Evolutionary conservation across 1,140 invertebrate genomes (phyloP).

Genomic region (Drosophila micromelanica): DNA sequence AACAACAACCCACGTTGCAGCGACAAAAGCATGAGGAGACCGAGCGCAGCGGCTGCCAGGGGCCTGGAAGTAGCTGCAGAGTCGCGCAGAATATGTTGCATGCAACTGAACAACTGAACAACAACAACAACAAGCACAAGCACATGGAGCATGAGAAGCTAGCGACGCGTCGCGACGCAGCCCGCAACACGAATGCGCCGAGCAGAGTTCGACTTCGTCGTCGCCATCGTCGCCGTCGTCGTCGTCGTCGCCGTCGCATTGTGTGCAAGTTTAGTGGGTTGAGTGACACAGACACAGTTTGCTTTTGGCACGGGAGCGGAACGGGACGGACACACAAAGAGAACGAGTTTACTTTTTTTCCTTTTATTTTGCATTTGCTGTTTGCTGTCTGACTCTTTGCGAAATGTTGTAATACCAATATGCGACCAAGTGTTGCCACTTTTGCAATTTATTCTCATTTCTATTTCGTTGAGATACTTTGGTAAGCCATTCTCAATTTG

Average conservation of each 20-base stretch:
- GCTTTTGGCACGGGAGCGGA: constrained; percentile 65
- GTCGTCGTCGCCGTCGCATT: constrained; percentile 52
- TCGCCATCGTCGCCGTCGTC: constrained; percentile 14
- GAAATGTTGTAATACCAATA: constrained; percentile 56
- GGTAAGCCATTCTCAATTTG: too few species aligned
- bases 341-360: constrained; percentile 51
- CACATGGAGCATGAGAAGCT: constrained; percentile 9
- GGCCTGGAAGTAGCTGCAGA: constrained; percentile 11
- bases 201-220: constrained; percentile 35
- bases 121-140: constrained; percentile 5
- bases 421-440: constrained; percentile 47
- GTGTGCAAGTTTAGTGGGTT: constrained; percentile 81
- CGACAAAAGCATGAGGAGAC: constrained; percentile 16
- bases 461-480: background rate
- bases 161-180: constrained; percentile 12
- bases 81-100: constrained; percentile 57
- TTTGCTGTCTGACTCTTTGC: constrained; percentile 22
- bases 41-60: constrained; percentile 32
- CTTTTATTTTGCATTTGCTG: constrained; percentile 21
- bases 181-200: constrained; percentile 37
- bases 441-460: background rate
- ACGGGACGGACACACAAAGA: constrained; percentile 38
- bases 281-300: constrained; percentile 83
- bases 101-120: constrained; percentile 16
- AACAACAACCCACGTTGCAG: constrained; percentile 13